These are phyloP conservation scores for Amphiprion percula DNA, from an alignment of 2,113 vertebrate species.

Conservation along the genomic window DNA sequence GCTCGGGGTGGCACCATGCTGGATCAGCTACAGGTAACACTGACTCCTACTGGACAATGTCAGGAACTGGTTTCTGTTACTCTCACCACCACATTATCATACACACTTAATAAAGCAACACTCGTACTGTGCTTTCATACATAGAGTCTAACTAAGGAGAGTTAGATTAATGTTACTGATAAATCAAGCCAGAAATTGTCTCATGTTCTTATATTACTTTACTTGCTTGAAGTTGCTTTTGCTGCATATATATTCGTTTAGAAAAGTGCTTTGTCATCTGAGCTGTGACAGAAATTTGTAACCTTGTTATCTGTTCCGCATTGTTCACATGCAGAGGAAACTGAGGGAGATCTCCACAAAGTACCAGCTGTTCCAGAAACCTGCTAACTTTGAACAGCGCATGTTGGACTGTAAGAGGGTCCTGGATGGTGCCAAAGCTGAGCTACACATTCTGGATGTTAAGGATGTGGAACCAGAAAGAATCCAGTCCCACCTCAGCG, in stretches of 20 bases:
- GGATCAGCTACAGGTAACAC: constrained; percentile 92
- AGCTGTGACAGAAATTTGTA: not conserved
- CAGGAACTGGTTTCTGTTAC: not conserved
- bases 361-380: constrained; percentile 98
- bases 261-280: not conserved
- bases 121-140: too few species aligned
- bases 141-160: too few species aligned
- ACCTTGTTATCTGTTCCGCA: not conserved
- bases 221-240: too few species aligned
- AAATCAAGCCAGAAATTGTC: too few species aligned
- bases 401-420: constrained; percentile 96
- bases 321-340: constrained; percentile 87
- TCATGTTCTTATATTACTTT: too few species aligned
- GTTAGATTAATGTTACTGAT: too few species aligned
- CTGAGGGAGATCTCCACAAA: constrained; percentile 96
- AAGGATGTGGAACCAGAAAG: constrained; percentile 90
- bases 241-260: not conserved
- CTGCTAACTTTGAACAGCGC: constrained; percentile 98
- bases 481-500: constrained; percentile 90
- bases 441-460: constrained; percentile 91
- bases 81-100: not conserved
- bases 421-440: constrained; percentile 91
- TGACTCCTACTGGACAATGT: constrained; percentile 68
- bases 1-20: constrained; percentile 88
- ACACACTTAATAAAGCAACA: not conserved